Conservation (phyloP, 92 coral and sea anemone species). For the Diadumene lineata region DNA sequence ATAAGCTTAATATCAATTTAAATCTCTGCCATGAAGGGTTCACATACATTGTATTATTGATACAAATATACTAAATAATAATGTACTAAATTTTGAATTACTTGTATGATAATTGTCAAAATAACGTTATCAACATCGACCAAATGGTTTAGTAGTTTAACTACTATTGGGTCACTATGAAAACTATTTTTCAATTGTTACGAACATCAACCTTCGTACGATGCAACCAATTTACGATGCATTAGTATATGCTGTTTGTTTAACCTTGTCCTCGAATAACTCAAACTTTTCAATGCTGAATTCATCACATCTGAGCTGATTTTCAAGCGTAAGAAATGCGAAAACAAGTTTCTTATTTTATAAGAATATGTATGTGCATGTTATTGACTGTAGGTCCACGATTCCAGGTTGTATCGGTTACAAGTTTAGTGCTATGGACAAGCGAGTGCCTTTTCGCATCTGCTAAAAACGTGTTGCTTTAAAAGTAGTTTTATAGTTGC, state of each 20-base stretch:
- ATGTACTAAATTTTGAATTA: too few relatives aligned
- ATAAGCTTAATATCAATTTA: not conserved
- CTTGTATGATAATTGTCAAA: too few relatives aligned
- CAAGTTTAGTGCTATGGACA: not conserved
- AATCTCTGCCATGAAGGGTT: not conserved
- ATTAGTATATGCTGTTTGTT: slow-evolving; percentile 28
- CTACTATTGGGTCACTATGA: slow-evolving; percentile 1
- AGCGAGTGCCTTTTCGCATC: not conserved
- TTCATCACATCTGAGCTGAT: not conserved
- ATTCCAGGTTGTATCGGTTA: not conserved
- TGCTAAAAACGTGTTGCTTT: not conserved
- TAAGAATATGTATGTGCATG: slow-evolving; percentile 4
- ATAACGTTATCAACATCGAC: not conserved
- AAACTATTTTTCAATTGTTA: slow-evolving; percentile 7
- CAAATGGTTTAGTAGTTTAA: not conserved
- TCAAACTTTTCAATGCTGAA: not conserved
- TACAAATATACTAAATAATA: too few relatives aligned
- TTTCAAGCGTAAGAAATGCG: not conserved
- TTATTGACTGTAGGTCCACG: not conserved
- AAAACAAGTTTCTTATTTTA: not conserved
- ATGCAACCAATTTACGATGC: slow-evolving; percentile 26
- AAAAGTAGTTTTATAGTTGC: not conserved
- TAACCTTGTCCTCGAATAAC: slow-evolving; percentile 22
- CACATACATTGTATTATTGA: not conserved
- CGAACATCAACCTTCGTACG: not conserved